phyloP scores from a whole-genome alignment of 1,140 invertebrate species.

The Aphidius gifuensis region DNA sequence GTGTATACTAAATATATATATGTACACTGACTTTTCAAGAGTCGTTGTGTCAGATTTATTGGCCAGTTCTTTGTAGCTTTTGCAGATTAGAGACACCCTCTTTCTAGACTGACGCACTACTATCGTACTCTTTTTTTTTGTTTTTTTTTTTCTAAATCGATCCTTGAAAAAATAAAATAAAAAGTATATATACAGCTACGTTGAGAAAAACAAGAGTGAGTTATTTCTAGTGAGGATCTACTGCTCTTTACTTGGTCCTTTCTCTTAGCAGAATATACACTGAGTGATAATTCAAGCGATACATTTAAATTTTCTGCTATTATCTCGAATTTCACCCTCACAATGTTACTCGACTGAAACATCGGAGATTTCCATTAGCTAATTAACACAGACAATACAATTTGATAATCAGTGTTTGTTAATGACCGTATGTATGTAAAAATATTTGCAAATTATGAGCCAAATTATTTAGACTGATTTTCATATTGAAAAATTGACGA shows the following conservation, averaged over 20 bases:
- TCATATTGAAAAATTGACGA: no score
- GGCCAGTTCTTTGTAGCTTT: constrained; percentile 30
- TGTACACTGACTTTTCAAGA: constrained; percentile 16
- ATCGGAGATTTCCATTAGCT: constrained; percentile 50
- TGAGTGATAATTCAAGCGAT: constrained; percentile 47
- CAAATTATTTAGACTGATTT: no score
- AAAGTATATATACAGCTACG: constrained; percentile 21
- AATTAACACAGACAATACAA: constrained; percentile 40
- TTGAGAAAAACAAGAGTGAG: constrained; percentile 52
- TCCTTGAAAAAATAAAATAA: not conserved
- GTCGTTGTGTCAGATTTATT: constrained; percentile 41
- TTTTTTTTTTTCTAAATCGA: constrained; percentile 26
- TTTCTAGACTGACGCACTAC: constrained; percentile 6
- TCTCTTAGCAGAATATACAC: not conserved
- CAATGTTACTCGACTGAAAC: not conserved
- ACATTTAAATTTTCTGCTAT: constrained; percentile 53
- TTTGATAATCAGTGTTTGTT: not conserved
- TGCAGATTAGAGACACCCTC: constrained; percentile 37
- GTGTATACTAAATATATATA: no score
- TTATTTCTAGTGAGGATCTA: constrained; percentile 41
- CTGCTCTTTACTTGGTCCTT: constrained; percentile 26
- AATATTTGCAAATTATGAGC: no score
- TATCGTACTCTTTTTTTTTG: constrained; percentile 22
- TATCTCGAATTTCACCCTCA: constrained; percentile 25
- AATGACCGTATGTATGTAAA: no score